These are phyloP conservation scores for Platyrinchus mystaceus DNA, from an alignment of 2,797 vertebrate species.

Conservation along the genomic window DNA sequence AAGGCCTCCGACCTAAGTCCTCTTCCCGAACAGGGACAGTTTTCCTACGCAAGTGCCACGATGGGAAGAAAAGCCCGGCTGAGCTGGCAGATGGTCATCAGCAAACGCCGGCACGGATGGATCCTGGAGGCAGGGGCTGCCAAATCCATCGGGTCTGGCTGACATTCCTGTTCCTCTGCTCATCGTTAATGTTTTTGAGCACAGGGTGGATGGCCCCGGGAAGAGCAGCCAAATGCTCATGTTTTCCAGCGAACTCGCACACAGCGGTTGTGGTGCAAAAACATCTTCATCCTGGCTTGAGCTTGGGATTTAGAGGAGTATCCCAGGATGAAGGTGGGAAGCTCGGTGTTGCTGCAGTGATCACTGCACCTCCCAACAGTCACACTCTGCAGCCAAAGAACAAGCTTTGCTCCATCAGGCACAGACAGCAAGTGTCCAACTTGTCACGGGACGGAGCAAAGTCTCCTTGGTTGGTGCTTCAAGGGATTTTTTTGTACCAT, in stretches of 20 bases:
- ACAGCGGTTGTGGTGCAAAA: not conserved
- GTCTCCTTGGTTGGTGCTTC: not conserved
- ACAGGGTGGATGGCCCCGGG: not conserved
- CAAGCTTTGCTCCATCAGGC: not conserved
- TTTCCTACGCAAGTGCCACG: not conserved
- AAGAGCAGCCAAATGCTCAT: not conserved
- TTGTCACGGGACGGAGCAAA: not conserved
- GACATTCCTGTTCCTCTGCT: not conserved
- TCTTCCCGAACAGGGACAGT: not conserved
- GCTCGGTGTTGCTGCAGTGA: not conserved
- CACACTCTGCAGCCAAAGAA: not conserved
- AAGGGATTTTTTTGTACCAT: not conserved
- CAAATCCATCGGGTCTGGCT: not conserved
- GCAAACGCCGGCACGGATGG: fast-evolving
- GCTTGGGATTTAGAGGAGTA: not conserved
- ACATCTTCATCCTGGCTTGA: not conserved
- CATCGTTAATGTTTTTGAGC: not conserved
- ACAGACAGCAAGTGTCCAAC: not conserved
- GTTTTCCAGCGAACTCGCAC: not conserved
- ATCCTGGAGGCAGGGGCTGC: not conserved
- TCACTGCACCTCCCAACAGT: not conserved
- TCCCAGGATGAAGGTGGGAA: not conserved
- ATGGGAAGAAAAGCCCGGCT: not conserved
- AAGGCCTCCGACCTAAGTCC: not conserved
- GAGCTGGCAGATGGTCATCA: not conserved